Evolutionary conservation across 2,797 vertebrate genomes (phyloP).

Genomic region (Coregonus suidteri): DNA sequence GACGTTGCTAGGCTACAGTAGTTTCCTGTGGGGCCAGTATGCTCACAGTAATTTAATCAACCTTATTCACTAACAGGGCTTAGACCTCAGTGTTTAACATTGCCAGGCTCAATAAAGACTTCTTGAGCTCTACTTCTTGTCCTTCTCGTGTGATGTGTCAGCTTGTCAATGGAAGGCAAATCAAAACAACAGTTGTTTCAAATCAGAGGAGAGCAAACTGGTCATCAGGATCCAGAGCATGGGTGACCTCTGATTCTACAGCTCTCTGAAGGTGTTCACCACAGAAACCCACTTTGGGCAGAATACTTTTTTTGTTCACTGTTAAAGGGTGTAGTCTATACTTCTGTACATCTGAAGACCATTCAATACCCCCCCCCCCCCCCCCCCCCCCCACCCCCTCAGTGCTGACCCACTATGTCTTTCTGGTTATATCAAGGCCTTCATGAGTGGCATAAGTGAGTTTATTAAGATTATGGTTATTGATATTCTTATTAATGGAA

Average conservation of each 20-base stretch:
- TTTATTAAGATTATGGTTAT: constrained; percentile 36
- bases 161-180: constrained; percentile 3
- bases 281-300: constrained; percentile 16
- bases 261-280: constrained; percentile 19
- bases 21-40: neutral
- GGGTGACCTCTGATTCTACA: neutral
- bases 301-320: constrained; percentile 2
- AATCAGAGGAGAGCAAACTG: neutral
- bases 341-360: constrained; percentile 44
- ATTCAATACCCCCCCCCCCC: constrained; percentile 8
- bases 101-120: neutral
- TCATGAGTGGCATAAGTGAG: constrained; percentile 40
- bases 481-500: constrained; percentile 26
- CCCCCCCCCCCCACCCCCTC: neutral
- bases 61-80: neutral
- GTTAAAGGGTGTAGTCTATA: constrained; percentile 34
- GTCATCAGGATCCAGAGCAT: neutral
- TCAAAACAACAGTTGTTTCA: neutral
- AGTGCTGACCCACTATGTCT: constrained; percentile 38
- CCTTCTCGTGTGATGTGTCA: neutral
- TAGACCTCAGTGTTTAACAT: neutral
- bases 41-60: neutral
- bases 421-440: constrained; percentile 51
- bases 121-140: neutral
- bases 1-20: neutral